A percentile compares a stretch with the other conserved stretches of the same genome.
Evolutionary conservation across 2,888 invertebrate genomes (phyloP).

Genomic region (Heliconius aoede): DNA sequence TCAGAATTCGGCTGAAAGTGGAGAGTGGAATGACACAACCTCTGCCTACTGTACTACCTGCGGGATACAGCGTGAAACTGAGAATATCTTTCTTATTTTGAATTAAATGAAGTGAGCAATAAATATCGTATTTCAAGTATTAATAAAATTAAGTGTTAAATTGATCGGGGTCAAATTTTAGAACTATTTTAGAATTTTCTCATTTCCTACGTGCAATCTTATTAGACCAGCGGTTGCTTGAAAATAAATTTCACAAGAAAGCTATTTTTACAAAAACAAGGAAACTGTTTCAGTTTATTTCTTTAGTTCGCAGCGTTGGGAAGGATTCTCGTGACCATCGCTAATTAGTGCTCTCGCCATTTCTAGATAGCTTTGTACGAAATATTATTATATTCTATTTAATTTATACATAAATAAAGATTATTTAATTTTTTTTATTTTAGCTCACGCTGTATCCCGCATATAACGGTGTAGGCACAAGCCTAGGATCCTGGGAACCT

Average conservation of each 20-base stretch:
- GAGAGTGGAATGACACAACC: too few species aligned
- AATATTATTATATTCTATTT: constrained; percentile 1
- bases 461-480: too few species aligned
- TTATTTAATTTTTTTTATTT: not conserved
- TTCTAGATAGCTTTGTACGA: not conserved
- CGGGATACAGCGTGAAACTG: too few species aligned
- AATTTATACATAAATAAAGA: not conserved
- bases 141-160: not conserved
- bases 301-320: constrained; percentile 26
- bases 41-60: too few species aligned
- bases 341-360: constrained; percentile 37
- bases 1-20: too few species aligned
- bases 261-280: constrained; percentile 14
- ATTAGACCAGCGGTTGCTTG: not conserved
- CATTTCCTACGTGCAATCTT: not conserved
- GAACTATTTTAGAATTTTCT: not conserved
- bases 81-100: not conserved
- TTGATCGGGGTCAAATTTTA: not conserved
- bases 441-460: too few species aligned
- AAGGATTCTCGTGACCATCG: constrained; percentile 27
- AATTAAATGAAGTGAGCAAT: not conserved
- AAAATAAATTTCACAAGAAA: constrained; percentile 14
- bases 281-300: constrained; percentile 32
- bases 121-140: not conserved
- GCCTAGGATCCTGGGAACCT: too few species aligned